A percentile compares a stretch with the other conserved stretches of the same genome.
Evolutionary conservation across 2,113 vertebrate species (phyloP).

Genomic region (Chrysemys picta): DNA sequence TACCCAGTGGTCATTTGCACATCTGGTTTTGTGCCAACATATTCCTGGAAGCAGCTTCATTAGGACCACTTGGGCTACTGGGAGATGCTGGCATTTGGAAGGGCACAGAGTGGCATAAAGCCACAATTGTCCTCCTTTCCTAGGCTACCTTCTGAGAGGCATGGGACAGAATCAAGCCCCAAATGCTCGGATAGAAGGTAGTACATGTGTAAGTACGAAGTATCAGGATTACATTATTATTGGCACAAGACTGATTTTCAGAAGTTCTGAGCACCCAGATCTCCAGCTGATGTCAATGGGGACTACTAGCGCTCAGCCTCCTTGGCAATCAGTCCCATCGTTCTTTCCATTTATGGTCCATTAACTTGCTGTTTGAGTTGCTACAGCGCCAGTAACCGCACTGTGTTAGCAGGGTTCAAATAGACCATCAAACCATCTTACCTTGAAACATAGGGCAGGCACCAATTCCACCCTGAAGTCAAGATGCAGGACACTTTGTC

Average conservation of each 20-base stretch:
- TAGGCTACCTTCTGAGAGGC: neutral
- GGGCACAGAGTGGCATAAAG: neutral
- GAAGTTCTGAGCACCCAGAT: neutral
- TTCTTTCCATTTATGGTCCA: neutral
- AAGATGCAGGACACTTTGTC: neutral
- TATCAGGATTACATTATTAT: neutral
- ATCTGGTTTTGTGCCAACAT: rapidly evolving
- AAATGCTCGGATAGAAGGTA: neutral
- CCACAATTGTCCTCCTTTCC: neutral
- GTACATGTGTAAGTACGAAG: neutral
- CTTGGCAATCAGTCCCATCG: neutral
- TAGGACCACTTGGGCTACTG: neutral
- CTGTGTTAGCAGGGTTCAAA: neutral
- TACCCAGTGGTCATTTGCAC: neutral
- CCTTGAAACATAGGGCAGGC: rapidly evolving
- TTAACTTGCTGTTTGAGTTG: neutral
- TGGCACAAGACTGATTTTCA: rapidly evolving
- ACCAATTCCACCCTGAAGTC: neutral
- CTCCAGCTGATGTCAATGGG: neutral
- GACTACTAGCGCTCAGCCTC: rapidly evolving
- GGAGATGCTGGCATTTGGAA: neutral
- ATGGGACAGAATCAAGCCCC: neutral
- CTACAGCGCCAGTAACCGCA: neutral
- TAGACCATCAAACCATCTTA: rapidly evolving
- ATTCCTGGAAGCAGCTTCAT: rapidly evolving